phyloP scores from a whole-genome alignment of 2,113 vertebrate genomes.

The Pandion haliaetus region DNA sequence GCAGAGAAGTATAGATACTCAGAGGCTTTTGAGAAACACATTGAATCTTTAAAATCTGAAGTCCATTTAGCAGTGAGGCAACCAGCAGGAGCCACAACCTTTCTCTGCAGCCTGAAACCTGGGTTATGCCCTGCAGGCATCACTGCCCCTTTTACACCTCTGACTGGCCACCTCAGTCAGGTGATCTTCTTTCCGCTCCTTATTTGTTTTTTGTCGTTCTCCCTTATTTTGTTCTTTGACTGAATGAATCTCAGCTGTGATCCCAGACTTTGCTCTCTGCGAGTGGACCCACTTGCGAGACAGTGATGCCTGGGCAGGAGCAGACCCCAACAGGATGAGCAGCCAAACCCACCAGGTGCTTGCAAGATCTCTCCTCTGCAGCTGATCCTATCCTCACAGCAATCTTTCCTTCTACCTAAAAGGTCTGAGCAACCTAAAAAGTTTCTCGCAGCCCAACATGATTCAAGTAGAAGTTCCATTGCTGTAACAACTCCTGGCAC shows the following conservation, averaged over 20 bases:
- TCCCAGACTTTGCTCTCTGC: neutral
- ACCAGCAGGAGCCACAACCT: neutral
- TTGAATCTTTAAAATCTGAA: neutral
- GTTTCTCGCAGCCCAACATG: neutral
- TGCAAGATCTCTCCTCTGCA: neutral
- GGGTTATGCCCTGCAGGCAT: fast-evolving
- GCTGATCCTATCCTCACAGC: neutral
- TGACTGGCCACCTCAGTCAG: neutral
- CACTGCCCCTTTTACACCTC: neutral
- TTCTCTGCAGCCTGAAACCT: neutral
- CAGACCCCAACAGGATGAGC: neutral
- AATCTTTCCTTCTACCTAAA: neutral
- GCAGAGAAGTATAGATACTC: neutral
- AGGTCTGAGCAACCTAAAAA: neutral
- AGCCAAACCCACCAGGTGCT: neutral
- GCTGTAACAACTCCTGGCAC: neutral
- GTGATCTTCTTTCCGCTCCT: neutral
- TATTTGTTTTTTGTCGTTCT: neutral
- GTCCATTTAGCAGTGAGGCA: neutral
- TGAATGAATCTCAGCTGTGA: neutral
- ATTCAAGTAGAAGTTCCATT: neutral
- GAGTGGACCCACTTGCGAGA: fast-evolving
- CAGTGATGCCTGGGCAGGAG: neutral
- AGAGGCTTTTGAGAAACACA: neutral
- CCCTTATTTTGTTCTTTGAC: neutral